phyloP scores from a whole-genome alignment of 2,888 invertebrate genomes.

The Eilema depressum region DNA sequence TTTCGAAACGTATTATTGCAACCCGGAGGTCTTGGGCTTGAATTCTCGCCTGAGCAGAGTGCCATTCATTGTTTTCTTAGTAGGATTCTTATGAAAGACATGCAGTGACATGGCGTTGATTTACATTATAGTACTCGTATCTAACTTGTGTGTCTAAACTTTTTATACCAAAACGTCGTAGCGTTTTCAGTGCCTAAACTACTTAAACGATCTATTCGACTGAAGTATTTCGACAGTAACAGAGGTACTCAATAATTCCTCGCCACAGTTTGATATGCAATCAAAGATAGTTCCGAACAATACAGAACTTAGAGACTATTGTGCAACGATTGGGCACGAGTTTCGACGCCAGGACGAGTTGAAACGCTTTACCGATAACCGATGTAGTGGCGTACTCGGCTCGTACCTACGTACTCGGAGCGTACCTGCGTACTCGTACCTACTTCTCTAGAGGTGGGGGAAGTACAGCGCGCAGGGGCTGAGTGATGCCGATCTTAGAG shows the following conservation, averaged over 20 bases:
- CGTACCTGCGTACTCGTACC: no score
- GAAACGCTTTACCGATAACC: slow-evolving; percentile 38
- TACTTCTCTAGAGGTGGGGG: no score
- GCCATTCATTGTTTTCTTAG: not conserved
- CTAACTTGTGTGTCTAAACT: not conserved
- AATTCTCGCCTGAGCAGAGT: not conserved
- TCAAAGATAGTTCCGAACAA: slow-evolving; percentile 37
- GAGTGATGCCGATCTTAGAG: not conserved
- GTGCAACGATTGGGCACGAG: slow-evolving; percentile 36
- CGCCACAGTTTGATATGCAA: slow-evolving; percentile 37
- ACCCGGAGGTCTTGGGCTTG: not conserved
- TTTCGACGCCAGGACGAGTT: slow-evolving; percentile 34
- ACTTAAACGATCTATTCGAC: not conserved
- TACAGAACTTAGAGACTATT: slow-evolving; percentile 35
- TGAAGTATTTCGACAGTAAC: slow-evolving; percentile 6
- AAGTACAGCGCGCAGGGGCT: no score
- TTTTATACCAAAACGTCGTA: not conserved
- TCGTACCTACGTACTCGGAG: not conserved
- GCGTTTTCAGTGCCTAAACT: not conserved
- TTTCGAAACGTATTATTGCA: not conserved
- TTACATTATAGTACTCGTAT: no score
- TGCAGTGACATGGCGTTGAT: no score
- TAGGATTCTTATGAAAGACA: no score
- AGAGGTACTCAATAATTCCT: slow-evolving; percentile 27
- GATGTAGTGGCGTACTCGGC: slow-evolving; percentile 21